These are phyloP conservation scores for Bambusicola thoracicus DNA, from an alignment of 2,113 vertebrate genomes.

Conservation along the genomic window DNA sequence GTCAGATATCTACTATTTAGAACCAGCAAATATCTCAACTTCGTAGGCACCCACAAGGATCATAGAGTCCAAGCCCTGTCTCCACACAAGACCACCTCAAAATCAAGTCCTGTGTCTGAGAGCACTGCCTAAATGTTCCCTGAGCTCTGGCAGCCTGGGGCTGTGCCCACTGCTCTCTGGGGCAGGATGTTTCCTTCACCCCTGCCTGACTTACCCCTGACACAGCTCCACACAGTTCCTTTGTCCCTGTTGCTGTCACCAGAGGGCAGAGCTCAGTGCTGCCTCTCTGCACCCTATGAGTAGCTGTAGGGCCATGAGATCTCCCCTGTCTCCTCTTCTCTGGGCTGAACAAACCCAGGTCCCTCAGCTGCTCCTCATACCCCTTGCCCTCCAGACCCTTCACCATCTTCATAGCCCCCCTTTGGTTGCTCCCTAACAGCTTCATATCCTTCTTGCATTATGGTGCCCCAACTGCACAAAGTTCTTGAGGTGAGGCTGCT, in stretches of 20 bases:
- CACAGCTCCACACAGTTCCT: background rate
- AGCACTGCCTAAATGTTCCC: background rate
- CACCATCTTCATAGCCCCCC: background rate
- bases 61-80: background rate
- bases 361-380: background rate
- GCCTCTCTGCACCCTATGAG: too few species aligned
- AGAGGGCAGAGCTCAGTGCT: too few species aligned
- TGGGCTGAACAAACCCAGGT: background rate
- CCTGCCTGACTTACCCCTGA: too few species aligned
- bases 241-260: too few species aligned
- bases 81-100: background rate
- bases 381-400: background rate
- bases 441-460: background rate
- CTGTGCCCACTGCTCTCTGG: too few species aligned
- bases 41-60: background rate
- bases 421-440: background rate
- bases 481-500: too few species aligned
- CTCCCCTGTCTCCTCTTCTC: background rate
- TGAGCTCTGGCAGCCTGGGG: too few species aligned
- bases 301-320: background rate
- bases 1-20: background rate
- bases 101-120: background rate
- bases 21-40: background rate
- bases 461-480: too few species aligned
- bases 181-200: background rate